Evolutionary conservation across 2,888 invertebrate species (phyloP).

Genomic region (Scaptomyza parva): DNA sequence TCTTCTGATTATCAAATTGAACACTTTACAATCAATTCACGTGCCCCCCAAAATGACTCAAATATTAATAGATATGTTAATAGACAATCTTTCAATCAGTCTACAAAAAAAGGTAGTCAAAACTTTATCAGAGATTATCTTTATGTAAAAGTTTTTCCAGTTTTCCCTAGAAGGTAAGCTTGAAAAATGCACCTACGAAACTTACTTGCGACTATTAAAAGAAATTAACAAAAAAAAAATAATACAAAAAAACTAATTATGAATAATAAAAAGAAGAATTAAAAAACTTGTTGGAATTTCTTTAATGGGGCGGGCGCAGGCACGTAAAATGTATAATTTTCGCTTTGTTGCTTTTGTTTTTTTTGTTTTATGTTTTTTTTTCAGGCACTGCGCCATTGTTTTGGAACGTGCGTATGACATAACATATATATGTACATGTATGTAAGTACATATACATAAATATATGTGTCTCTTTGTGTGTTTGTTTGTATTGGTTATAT

Average conservation of each 20-base stretch:
- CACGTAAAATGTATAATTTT: conserved; percentile 37
- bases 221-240: conserved; percentile 21
- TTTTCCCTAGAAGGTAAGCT: neutral
- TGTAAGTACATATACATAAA: conserved; percentile 2
- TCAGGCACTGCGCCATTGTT: conserved; percentile 29
- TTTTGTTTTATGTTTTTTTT: conserved; percentile 21
- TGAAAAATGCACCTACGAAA: neutral
- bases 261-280: neutral
- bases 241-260: neutral
- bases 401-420: conserved; percentile 49
- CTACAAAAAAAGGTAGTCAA: no score
- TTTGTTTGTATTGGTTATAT: conserved; percentile 7
- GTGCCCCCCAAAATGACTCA: conserved; percentile 9
- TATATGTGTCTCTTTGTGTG: neutral
- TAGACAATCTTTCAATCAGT: no score
- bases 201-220: conserved; percentile 4
- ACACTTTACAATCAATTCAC: conserved; percentile 34
- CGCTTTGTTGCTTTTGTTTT: neutral
- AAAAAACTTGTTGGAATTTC: conserved; percentile 35
- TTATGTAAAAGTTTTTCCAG: neutral
- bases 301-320: conserved; percentile 52
- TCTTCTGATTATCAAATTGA: conserved; percentile 11
- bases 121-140: no score
- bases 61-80: neutral
- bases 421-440: conserved; percentile 10